A percentile compares a stretch with the other conserved stretches of the same genome.
Conservation (phyloP, 1,140 invertebrate genomes). For the Bilobella aurantiaca region DNA sequence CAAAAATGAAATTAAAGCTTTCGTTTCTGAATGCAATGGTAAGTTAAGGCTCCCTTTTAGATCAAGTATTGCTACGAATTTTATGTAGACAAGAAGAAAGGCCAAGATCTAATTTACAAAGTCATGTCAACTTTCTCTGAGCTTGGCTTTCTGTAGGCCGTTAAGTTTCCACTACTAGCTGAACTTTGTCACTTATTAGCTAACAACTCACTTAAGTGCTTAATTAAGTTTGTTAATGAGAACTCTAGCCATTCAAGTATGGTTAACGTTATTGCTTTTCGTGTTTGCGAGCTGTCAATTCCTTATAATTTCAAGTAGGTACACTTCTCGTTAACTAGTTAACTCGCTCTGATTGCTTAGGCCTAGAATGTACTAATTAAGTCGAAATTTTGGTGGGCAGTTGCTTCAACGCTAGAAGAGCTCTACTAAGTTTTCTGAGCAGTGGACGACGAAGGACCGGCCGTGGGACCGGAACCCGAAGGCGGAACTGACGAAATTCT, state of each 20-base stretch:
- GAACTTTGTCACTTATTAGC: too few relatives aligned
- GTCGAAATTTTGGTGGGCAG: not conserved
- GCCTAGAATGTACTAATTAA: not conserved
- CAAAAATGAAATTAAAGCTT: not conserved
- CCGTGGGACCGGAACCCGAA: conserved; percentile 8
- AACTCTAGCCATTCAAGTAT: too few relatives aligned
- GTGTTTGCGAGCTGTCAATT: not conserved
- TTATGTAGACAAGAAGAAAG: not conserved
- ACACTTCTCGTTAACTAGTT: not conserved
- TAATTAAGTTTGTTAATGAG: too few relatives aligned
- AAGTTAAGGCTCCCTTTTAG: not conserved
- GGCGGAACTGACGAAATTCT: conserved; percentile 29
- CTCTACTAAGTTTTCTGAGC: conserved; percentile 3
- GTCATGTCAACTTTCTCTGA: not conserved
- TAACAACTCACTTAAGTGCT: too few relatives aligned
- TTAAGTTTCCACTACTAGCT: not conserved
- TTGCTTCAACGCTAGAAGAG: not conserved
- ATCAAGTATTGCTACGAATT: conserved; percentile 1
- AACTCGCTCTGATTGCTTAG: not conserved
- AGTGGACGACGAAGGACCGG: not conserved
- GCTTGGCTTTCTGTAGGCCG: conserved; percentile 2
- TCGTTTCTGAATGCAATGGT: not conserved
- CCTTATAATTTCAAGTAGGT: not conserved
- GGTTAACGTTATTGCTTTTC: not conserved
- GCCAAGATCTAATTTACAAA: not conserved